Conservation (phyloP, 2,888 invertebrate species). For the Xanthorhoe spadicearia region DNA sequence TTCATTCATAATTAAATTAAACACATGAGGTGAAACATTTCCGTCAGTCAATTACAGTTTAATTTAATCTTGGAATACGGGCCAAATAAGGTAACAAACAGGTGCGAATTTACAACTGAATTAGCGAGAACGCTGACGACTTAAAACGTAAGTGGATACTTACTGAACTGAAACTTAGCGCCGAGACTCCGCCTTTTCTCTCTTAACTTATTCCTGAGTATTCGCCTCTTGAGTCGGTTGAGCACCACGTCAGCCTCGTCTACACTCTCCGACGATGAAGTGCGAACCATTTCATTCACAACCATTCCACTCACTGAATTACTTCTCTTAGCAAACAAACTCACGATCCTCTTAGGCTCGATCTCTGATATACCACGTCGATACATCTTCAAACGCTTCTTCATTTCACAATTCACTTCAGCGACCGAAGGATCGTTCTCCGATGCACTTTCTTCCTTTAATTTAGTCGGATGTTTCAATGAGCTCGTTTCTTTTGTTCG, state of each 20-base stretch:
- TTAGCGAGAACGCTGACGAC: conserved; percentile 36
- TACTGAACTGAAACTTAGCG: conserved; percentile 68
- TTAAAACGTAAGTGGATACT: conserved; percentile 53
- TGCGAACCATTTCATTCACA: conserved; percentile 51
- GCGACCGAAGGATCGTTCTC: conserved; percentile 74
- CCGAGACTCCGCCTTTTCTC: conserved; percentile 73
- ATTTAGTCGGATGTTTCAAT: conserved; percentile 52
- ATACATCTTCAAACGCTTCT: conserved; percentile 80
- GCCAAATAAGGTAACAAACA: conserved; percentile 16
- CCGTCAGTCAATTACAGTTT: neutral
- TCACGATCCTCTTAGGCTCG: conserved; percentile 57
- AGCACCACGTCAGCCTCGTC: conserved; percentile 82
- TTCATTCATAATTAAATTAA: neutral
- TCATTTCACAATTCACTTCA: conserved; percentile 77
- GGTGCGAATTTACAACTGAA: conserved; percentile 30
- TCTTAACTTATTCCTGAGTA: conserved; percentile 79
- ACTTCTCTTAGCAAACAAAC: conserved; percentile 66
- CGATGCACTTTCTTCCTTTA: conserved; percentile 66
- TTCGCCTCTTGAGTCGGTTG: conserved; percentile 78
- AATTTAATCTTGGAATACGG: neutral
- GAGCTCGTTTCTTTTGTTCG: conserved; percentile 28
- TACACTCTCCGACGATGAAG: conserved; percentile 81
- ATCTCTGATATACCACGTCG: conserved; percentile 80
- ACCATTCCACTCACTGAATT: conserved; percentile 69
- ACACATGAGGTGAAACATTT: neutral